Base-by-base conservation (phyloP, 2,888 invertebrate species). In the Xylota sylvarum region DNA sequence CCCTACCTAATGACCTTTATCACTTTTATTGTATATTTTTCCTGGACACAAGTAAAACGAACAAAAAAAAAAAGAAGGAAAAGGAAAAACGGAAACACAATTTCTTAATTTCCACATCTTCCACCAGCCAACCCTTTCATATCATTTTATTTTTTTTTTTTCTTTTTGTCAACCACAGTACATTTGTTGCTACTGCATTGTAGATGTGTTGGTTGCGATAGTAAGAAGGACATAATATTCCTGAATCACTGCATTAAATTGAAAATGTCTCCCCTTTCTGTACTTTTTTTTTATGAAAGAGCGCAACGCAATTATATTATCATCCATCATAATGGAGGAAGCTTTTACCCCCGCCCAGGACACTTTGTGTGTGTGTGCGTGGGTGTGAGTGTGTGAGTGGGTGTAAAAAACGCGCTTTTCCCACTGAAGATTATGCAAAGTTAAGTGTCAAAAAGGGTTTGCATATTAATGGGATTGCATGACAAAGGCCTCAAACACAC, bases 181-280 rank as follows among this genome's bases (percentile, higher is more conserved):
- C 6, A 50, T 65, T 64, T 65, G 65, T 67, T 65, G 65, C 76
- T 69, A 14, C 64, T 60, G 12, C 40, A n/a, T 35, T 17, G 12
- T 23, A 64, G 50, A 72, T 67, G 30, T 46, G 48, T 27, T 56
- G 50, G 23, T 3, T 19, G 70, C 65, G 65, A 72, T 67, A 60
- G 65, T 32, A 50, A 64, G 12, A 70, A 78, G 65, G 81, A 86
- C 81, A 80, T 56, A 72, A 67, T 67, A 77, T 77, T 67, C 37
- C 79, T 82, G 77, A 86, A 82, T 86, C 86, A 86, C 77, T 77
- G 86, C 81, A 81, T 86, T 86, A 86, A 77, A 81, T 81, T 73
- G 81, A 77, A 81, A 72, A 52, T 80, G 64, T 58, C 60, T 50
- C 67, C 37, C 67, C 32, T 52, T 72, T 56, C 48, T 35, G 32